Base-by-base conservation (phyloP, 2,888 invertebrate genomes). In the Leptinotarsa haldemani region DNA sequence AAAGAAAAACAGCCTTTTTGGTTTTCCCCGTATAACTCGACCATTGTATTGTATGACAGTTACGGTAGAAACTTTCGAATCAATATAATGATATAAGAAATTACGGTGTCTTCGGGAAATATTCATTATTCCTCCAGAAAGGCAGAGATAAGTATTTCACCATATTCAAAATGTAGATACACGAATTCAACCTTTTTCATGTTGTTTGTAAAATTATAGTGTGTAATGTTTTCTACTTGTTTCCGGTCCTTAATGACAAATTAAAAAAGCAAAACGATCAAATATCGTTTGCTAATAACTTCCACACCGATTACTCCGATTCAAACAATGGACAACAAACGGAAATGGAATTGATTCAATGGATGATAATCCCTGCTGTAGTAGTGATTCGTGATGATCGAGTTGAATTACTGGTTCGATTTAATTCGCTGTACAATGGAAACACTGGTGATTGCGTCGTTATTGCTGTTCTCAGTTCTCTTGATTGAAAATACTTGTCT, bases 321-420 rank as follows among this genome's bases (percentile, higher is more conserved):
- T 61, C 61, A n/a, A 56, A 40, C 40, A 40, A 61, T 58, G 58
- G 22, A 61, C 16, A 40, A 30, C n/a, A 18, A 40, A n/a, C 40
- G 40, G 18, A 61, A 61, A 61, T 40, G 61, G 15, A 61, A 9
- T n/a, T 61, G 61, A 61, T 40, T 61, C 30, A 13, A 61, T 9
- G n/a, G 9, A 61, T 16, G 40, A 61, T 61, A 40, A 30, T 30
- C 40, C 56, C 25, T 40, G 3, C 30, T 30, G 61, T 30, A n/a
- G 61, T 30, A n/a, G 30, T 30, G 2, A 61, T 7, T 40, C 40
- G 9, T 40, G 16, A 4, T 30, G 25, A 25, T 61, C n/a, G 9
- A 56, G 22, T 22, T 56, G 5, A 18, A 20, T 18, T 9, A 18
- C 18, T 30, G 7, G 16, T 30, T 25, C n/a, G 1, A 40, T 56